These are phyloP conservation scores for Castor canadensis DNA, from an alignment of 2,113 vertebrate species.

Conservation along the genomic window DNA sequence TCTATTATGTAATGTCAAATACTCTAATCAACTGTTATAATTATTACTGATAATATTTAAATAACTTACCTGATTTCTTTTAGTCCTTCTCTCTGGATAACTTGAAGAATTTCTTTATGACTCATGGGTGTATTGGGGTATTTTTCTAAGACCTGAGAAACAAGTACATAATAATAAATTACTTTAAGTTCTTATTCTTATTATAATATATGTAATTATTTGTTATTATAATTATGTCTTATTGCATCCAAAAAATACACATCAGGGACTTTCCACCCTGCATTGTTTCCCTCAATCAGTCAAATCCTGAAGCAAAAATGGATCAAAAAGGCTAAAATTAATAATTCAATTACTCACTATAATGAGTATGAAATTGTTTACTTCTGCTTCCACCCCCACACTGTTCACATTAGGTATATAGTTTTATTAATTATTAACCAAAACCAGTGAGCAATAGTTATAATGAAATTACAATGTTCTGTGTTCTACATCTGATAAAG, in stretches of 20 bases:
- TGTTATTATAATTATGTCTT: conserved; percentile 8
- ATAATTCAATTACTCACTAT: neutral
- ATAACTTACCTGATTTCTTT: conserved; percentile 96
- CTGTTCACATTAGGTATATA: too few relatives aligned
- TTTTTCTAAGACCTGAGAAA: conserved; percentile 95
- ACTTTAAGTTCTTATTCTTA: conserved; percentile 41
- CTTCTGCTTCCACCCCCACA: neutral
- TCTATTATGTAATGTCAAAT: neutral
- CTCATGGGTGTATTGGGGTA: conserved; percentile 99
- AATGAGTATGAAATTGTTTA: conserved; percentile 20
- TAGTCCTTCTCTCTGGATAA: conserved; percentile 97
- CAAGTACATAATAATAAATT: conserved; percentile 71
- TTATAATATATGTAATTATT: neutral
- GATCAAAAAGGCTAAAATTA: conserved; percentile 7
- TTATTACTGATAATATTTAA: conserved; percentile 46
- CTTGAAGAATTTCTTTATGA: conserved; percentile 99
- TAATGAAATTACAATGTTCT: conserved; percentile 30
- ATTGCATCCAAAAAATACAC: conserved; percentile 36
- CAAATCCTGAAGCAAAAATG: conserved; percentile 43
- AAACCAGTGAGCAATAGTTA: conserved; percentile 21
- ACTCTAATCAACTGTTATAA: conserved; percentile 3
- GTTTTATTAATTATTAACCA: conserved; percentile 36
- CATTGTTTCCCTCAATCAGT: conserved; percentile 26
- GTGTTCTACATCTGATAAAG: neutral
- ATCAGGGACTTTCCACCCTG: conserved; percentile 29